Evolutionary conservation across 2,888 invertebrate species (phyloP), one percentile per base, ranked within the genome.

Genomic region (Cistogaster globosa): DNA sequence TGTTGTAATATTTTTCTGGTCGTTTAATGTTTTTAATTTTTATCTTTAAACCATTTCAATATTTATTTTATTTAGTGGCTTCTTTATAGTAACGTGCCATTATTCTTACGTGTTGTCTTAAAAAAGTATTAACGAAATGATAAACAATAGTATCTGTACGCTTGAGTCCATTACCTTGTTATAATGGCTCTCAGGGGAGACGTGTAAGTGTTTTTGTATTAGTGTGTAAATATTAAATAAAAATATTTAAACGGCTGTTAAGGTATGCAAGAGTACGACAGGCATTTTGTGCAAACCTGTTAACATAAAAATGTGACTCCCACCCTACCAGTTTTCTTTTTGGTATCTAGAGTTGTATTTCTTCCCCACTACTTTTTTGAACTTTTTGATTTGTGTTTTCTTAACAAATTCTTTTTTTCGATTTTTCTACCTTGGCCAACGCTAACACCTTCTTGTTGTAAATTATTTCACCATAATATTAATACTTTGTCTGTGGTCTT

Each of bases 401-500:
- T 55, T 53, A 55, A 38, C 51, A 65, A 20, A 5, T 32, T 67
- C 68, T 12, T 62, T 42, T 42, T 42, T 42, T 42, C 7, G 38
- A 1, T 53, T 26, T 42, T 55, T 16, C 38, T 51, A n/a, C 53
- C 45, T 14, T 4, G 20, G 16, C n/a, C 80, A 67, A 74, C 57
- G 26, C 57, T 53, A 57, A 71, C 51, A 65, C 69, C 65, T n/a
- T 58, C 53, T 42, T 82, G 51, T 51, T 71, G 78, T 85, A 85
- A 85, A 71, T 85, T 85, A 85, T 79, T 71, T 71, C 63, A 53
- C 74, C 78, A 77, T 76, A 76, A 84, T 72, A 80, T 57, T 85
- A 82, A 85, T 85, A 65, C 82, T 75, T 78, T 82, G 82, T 75
- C 85, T 82, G 85, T 75, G 83, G 84, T 82, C 79, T 72, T 82